phyloP scores from a whole-genome alignment of 2,113 vertebrate species.

The Cranoglanis bouderius region DNA sequence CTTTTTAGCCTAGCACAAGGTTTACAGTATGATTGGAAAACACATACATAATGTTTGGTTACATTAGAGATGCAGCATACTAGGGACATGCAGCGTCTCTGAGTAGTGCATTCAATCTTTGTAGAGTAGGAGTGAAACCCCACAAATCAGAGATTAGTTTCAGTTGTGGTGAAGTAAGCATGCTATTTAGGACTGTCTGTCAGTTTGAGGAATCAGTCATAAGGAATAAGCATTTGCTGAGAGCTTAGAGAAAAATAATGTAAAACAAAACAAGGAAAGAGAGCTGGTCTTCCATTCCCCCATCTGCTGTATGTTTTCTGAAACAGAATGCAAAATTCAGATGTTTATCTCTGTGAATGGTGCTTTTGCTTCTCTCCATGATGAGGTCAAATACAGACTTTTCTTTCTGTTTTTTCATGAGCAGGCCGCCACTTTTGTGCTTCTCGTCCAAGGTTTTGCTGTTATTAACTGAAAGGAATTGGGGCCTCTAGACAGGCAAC shows the following conservation, averaged over 20 bases:
- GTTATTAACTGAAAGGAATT: slow-evolving; percentile 16
- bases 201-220: slow-evolving; percentile 20
- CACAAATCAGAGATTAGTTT: slow-evolving; percentile 38
- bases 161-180: slow-evolving; percentile 32
- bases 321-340: slow-evolving; percentile 20
- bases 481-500: slow-evolving; percentile 5
- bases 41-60: background rate
- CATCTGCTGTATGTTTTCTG: background rate
- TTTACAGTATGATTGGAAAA: background rate
- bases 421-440: background rate
- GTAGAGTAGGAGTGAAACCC: slow-evolving; percentile 15
- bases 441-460: slow-evolving; percentile 8
- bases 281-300: background rate
- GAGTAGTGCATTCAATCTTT: slow-evolving; percentile 5
- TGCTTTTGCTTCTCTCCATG: slow-evolving; percentile 5
- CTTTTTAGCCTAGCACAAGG: background rate
- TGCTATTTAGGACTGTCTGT: slow-evolving; percentile 29
- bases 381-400: slow-evolving; percentile 22
- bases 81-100: slow-evolving; percentile 13
- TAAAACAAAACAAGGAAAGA: background rate
- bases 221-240: slow-evolving; percentile 10
- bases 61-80: background rate
- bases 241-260: slow-evolving; percentile 7
- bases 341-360: slow-evolving; percentile 10
- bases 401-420: slow-evolving; percentile 10